phyloP scores from a whole-genome alignment of 2,888 invertebrate genomes.

The Sthenelais limicola region DNA sequence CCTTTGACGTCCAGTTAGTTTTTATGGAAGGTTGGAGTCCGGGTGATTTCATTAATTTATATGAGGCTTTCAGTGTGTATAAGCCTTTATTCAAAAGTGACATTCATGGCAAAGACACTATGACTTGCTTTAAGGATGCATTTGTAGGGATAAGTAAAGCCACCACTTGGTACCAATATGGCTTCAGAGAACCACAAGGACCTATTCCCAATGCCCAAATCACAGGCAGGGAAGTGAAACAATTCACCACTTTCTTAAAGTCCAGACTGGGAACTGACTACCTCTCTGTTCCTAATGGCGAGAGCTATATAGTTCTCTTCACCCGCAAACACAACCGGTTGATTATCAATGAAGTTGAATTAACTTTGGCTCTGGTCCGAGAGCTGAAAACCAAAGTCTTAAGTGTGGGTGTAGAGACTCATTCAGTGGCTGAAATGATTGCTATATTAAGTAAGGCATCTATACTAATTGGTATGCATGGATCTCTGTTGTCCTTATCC shows the following conservation, averaged over 20 bases:
- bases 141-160: slow-evolving; percentile 70
- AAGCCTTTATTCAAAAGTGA: slow-evolving; percentile 55
- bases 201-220: slow-evolving; percentile 60
- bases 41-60: slow-evolving; percentile 66
- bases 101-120: slow-evolving; percentile 49
- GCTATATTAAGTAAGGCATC: slow-evolving; percentile 55
- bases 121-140: slow-evolving; percentile 71
- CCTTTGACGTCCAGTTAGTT: slow-evolving; percentile 60
- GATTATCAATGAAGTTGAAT: slow-evolving; percentile 73
- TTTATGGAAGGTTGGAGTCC: slow-evolving; percentile 46
- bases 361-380: slow-evolving; percentile 63
- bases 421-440: slow-evolving; percentile 63
- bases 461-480: slow-evolving; percentile 73
- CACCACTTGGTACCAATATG: slow-evolving; percentile 75
- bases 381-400: slow-evolving; percentile 60
- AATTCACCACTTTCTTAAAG: slow-evolving; percentile 45
- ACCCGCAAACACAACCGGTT: slow-evolving; percentile 70
- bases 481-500: slow-evolving; percentile 72
- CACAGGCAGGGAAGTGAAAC: slow-evolving; percentile 50
- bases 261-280: slow-evolving; percentile 15
- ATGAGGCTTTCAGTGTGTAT: slow-evolving; percentile 65
- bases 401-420: slow-evolving; percentile 60
- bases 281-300: background rate
- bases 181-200: slow-evolving; percentile 73
- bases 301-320: slow-evolving; percentile 61